A percentile compares a stretch with the other conserved stretches of the same genome.
These are phyloP conservation scores for Craniophora ligustri DNA, from an alignment of 2,888 invertebrate species.

Conservation along the genomic window DNA sequence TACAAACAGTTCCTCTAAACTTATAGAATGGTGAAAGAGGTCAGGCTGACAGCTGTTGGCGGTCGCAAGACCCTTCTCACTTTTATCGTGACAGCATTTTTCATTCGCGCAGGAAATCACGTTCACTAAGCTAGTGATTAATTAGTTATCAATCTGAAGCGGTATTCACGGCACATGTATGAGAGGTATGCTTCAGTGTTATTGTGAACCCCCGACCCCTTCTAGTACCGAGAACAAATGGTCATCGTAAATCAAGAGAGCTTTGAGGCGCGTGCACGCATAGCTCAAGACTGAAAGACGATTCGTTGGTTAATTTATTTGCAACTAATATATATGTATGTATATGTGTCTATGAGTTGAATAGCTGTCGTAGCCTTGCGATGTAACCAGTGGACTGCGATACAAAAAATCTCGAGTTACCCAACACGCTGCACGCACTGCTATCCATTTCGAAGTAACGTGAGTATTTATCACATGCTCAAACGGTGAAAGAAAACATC, in stretches of 20 bases:
- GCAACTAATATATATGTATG: no score
- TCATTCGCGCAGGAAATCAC: constrained; percentile 79
- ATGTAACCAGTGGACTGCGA: no score
- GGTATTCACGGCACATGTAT: constrained; percentile 35
- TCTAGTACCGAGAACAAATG: constrained; percentile 18
- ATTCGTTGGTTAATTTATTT: no score
- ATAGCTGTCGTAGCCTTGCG: no score
- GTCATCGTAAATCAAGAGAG: constrained; percentile 41
- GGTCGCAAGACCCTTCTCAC: constrained; percentile 71
- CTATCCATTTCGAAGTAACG: no score
- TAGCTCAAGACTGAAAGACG: no score
- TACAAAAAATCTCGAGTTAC: no score
- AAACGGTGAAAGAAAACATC: no score
- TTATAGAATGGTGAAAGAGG: constrained; percentile 46
- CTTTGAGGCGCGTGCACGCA: constrained; percentile 6
- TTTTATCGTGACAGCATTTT: constrained; percentile 82
- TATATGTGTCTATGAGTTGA: no score
- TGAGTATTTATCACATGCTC: no score
- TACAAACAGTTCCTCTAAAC: constrained; percentile 25
- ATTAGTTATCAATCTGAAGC: constrained; percentile 72
- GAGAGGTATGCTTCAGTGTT: constrained; percentile 44
- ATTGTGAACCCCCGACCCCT: constrained; percentile 19
- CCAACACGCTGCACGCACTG: no score
- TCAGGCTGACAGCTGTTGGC: constrained; percentile 56
- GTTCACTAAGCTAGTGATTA: constrained; percentile 76